Base-by-base conservation (phyloP, 2,888 invertebrate genomes). In the Dexiosoma caninum region DNA sequence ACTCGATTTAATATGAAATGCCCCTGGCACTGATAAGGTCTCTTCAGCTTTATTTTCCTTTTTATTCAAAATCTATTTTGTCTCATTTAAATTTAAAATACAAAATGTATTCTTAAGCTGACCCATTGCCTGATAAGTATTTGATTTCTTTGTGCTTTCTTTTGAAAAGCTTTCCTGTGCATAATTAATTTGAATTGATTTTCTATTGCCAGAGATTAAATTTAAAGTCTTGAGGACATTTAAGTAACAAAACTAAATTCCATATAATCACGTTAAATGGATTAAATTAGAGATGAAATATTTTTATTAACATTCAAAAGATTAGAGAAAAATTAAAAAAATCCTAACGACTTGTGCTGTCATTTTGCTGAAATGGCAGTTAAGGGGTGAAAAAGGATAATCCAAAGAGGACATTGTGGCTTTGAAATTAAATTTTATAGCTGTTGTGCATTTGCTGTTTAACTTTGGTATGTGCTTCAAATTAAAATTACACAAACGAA, bases 361-460 rank as follows among this genome's bases (percentile, higher is more conserved):
- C 5, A 14, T 23, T 37, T 57, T 37, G 51, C 40, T 66, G 51
- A 66, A 35, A 27, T 35, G 51, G 37, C 40, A 40, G 27, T 66
- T 40, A 30, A 62, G 21, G 21, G 14, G n/a, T 23, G 8, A 30
- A 32, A 14, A 4, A 27, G 2, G 14, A 23, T 37, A 12, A 16
- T 10, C 5, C 8, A 64, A 16, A 16, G 7, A 12, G 21, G 46
- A 2, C 19, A 21, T 40, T 14, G 14, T 2, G 0, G 2, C 1
- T 27, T 42, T 10, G 42, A 60, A 37, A 42, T 30, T 16, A 9
- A 27, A 27, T 14, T 9, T 27, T 3, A 42, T 49, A 7, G 1
- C 1, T n/a, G 2, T 2, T 46, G 23, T 46, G 12, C 10, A 21
- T 42, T 1, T 16, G 14, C 16, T 7, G 16, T 21, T 46, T 46